Evolutionary conservation across 2,797 vertebrate species (phyloP).

Genomic region (Chloroceryle amazona): DNA sequence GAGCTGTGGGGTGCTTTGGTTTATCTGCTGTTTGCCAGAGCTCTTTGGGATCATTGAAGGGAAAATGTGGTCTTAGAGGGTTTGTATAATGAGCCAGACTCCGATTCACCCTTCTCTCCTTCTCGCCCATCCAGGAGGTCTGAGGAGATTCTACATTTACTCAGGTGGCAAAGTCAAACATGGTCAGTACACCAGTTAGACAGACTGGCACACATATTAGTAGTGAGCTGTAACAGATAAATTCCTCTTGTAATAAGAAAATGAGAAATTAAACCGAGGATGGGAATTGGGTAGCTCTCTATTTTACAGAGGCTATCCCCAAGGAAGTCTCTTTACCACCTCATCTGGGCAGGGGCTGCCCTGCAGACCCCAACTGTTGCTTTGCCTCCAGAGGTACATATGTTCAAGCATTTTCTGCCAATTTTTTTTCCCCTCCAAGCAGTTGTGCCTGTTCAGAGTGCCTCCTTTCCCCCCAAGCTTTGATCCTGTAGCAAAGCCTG

Average conservation of each 20-base stretch:
- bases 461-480: background rate
- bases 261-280: background rate
- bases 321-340: background rate
- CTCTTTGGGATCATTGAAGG: background rate
- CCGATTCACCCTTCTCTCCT: rapidly evolving
- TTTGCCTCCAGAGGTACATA: background rate
- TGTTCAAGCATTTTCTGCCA: background rate
- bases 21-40: background rate
- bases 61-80: background rate
- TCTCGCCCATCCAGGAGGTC: background rate
- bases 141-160: background rate
- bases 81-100: background rate
- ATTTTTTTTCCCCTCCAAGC: background rate
- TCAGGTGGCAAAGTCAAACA: background rate
- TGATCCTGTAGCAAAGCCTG: background rate
- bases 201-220: background rate
- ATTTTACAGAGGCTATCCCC: background rate
- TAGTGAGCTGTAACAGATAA: background rate
- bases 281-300: background rate
- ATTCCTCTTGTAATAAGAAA: background rate
- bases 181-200: background rate
- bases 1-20: background rate
- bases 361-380: background rate
- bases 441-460: background rate
- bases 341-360: background rate